Base-by-base conservation (phyloP, 1,140 invertebrate genomes). In the Drosophila melanogaster region DNA sequence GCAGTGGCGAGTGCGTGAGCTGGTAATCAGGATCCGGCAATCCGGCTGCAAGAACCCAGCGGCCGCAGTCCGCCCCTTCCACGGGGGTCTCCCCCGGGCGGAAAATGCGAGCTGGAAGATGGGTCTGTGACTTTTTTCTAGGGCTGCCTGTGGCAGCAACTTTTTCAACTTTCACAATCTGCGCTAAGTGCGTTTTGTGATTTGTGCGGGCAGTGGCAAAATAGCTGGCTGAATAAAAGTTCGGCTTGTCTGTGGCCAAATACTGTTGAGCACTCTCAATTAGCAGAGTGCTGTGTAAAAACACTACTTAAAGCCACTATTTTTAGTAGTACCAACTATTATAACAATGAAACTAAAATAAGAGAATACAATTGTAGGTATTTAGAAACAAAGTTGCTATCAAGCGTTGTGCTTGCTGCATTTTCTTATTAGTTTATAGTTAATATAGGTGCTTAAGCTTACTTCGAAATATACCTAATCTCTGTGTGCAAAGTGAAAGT, bases 101-200 rank as follows among this genome's bases (percentile, higher is more conserved):
- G 61, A 58, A 78, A 80, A 77, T 46, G 44, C 26, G 35, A 60
- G 19, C 11, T 30, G 26, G 40, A 51, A 65, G 64, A 67, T 65
- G 64, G 26, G 43, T 37, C 64, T 69, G 14, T 24, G 64, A 33
- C 47, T 50, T 70, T 70, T 37, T 75, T 56, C 60, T 53, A 50
- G 49, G 60, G 58, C 77, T 67, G 61, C 37, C 40, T 62, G 47
- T 55, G 66, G 75, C 62, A 62, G 43, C 66, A 69, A 86, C 81
- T 86, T 87, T 87, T 76, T 37, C 58, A 86, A 86, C 81, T 86
- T 86, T 86, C 83, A 81, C 83, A 83, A 87, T 81, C 75, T 79
- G 61, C 56, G 55, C 70, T 87, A 87, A 86, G 81, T 87, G 84
- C 83, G 79, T 87, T 87, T 60, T 81, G 47, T 87, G 81, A 86